Base-by-base conservation (phyloP, 2,888 invertebrate species). In the Rutpela maculata region DNA sequence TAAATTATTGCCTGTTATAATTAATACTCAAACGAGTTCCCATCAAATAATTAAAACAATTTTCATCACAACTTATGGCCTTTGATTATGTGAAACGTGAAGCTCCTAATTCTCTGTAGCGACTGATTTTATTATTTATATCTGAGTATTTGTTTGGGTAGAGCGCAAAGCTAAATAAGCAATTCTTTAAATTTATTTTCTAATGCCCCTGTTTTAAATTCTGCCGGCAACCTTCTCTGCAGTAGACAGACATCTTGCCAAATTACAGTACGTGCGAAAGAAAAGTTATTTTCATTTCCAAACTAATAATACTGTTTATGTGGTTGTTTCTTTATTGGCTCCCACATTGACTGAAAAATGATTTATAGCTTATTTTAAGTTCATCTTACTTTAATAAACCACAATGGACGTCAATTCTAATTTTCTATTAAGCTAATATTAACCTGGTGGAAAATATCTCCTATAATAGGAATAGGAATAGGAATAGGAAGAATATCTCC, bases 231-330 rank as follows among this genome's bases (percentile, higher is more conserved):
- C 43, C 57, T 59, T 66, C 77, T 63, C 79, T 79, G 81, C 76
- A 50, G 50, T n/a, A 50, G 67, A 60, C 66, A 73, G 79, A 79
- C 79, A 79, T 81, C 69, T 75, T 76, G 79, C 79, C 78, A 81
- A 81, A 81, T 81, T 79, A 79, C 77, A 55, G 76, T 78, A 79
- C 78, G 80, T 80, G 78, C 72, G 76, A 67, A 73, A 19, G n/a
- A n/a, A 50, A 50, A 50, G 50, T 50, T 50, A 50, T 50, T 50
- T n/a, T 50, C 43, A 50, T 50, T 50, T 50, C n/a, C 6, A 50
- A 50, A 50, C n/a, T 50, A 50, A 12, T 43, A 43, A 43, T 43
- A 43, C 66, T 70, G 67, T 76, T 76, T 70, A 73, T 75, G 31
- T 6, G 31, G 43, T 43, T 43, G 12, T 15, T 15, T 43, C 15